phyloP scores from a whole-genome alignment of 1,140 invertebrate genomes.

The Plutomurus gul region DNA sequence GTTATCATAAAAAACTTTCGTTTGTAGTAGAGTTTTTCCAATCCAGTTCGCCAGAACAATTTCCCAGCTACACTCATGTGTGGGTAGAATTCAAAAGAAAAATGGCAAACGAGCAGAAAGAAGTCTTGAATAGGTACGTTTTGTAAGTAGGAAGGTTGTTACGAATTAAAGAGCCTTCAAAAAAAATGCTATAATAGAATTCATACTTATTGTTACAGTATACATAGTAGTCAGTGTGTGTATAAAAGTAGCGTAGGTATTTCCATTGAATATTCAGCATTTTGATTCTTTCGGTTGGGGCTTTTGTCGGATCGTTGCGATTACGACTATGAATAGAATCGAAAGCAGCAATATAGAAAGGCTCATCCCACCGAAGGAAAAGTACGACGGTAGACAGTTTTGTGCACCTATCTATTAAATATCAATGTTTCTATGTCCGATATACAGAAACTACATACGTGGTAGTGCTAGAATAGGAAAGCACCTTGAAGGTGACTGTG shows the following conservation, averaged over 20 bases:
- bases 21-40: no score
- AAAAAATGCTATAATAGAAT: background rate
- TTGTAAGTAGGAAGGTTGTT: background rate
- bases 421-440: background rate
- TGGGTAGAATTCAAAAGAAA: slow-evolving; percentile 12
- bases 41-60: background rate
- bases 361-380: background rate
- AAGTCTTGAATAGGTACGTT: background rate
- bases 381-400: no score
- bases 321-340: background rate
- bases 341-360: background rate
- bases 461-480: background rate
- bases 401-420: no score
- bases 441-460: no score
- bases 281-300: background rate
- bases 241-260: background rate
- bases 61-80: background rate
- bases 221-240: background rate
- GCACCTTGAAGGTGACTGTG: background rate
- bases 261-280: background rate
- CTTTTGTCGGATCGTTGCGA: background rate
- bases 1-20: background rate
- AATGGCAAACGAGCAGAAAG: background rate
- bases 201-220: background rate
- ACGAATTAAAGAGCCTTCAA: background rate